Conservation (phyloP, 2,797 vertebrate species). For the Forpus xanthops region DNA sequence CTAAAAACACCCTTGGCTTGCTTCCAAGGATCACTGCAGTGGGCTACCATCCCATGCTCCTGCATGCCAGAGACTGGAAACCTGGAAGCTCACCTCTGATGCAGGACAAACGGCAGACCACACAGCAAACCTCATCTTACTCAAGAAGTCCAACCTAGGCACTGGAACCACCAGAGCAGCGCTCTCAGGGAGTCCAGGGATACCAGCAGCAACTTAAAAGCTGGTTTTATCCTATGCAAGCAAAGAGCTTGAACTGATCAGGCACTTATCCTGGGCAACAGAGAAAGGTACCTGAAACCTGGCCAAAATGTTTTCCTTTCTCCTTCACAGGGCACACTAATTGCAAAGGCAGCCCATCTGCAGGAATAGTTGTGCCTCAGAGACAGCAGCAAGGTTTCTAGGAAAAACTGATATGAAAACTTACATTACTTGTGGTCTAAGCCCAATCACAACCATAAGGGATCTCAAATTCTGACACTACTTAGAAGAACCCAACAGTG, state of each 20-base stretch:
- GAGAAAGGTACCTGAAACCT: slow-evolving; percentile 27
- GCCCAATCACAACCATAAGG: background rate
- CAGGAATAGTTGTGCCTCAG: background rate
- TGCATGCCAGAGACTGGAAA: background rate
- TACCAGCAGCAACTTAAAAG: slow-evolving; percentile 6
- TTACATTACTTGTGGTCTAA: background rate
- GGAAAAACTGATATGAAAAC: background rate
- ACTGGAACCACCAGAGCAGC: background rate
- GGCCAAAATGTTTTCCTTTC: slow-evolving; percentile 1
- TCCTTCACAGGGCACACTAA: background rate
- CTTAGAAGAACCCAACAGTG: background rate
- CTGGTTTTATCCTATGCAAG: slow-evolving; percentile 3
- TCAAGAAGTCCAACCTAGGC: background rate
- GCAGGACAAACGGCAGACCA: background rate
- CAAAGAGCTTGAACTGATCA: slow-evolving; percentile 29
- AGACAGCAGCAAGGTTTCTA: background rate
- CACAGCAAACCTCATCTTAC: background rate
- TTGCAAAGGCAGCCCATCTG: background rate
- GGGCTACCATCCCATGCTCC: background rate
- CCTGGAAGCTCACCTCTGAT: background rate
- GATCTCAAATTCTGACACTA: background rate
- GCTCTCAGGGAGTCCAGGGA: background rate
- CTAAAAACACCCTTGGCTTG: background rate
- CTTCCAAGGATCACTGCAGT: background rate
- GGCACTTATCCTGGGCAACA: slow-evolving; percentile 24